Conservation (phyloP, 2,797 vertebrate species). For the Octomys mimax region DNA sequence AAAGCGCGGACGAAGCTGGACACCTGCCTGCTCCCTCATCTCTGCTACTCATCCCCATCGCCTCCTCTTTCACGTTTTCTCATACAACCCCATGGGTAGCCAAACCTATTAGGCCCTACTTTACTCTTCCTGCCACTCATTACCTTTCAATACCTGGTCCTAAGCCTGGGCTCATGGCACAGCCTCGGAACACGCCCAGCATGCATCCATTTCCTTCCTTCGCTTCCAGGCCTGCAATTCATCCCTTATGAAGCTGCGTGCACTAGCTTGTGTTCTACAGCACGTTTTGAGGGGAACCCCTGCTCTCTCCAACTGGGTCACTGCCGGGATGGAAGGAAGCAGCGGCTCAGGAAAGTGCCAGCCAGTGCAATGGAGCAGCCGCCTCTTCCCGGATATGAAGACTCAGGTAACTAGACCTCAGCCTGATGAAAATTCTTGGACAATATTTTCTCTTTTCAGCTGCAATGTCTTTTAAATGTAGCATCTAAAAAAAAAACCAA, state of each 20-base stretch:
- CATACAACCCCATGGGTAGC: no score
- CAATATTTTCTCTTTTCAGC: neutral
- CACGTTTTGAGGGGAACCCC: neutral
- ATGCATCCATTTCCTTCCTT: neutral
- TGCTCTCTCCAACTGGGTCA: neutral
- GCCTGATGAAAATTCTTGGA: neutral
- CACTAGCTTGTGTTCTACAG: neutral
- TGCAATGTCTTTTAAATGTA: neutral
- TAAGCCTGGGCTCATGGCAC: fast-evolving
- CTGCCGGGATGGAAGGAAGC: neutral
- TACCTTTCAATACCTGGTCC: neutral
- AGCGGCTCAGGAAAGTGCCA: neutral
- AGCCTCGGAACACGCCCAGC: neutral
- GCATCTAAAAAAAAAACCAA: neutral
- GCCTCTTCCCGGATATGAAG: neutral
- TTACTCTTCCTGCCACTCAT: no score
- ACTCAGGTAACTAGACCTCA: neutral
- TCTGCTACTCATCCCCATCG: fast-evolving
- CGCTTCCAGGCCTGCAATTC: neutral
- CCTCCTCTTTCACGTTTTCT: no score
- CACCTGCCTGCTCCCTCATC: neutral
- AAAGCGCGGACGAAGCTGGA: neutral
- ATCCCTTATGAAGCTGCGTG: neutral
- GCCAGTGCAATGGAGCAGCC: fast-evolving
- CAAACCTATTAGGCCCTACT: neutral